Percentiles rank a stretch among this genome's conserved stretches.
phyloP scores from a whole-genome alignment of 2,888 invertebrate species.

The Ophonus ardosiacus region DNA sequence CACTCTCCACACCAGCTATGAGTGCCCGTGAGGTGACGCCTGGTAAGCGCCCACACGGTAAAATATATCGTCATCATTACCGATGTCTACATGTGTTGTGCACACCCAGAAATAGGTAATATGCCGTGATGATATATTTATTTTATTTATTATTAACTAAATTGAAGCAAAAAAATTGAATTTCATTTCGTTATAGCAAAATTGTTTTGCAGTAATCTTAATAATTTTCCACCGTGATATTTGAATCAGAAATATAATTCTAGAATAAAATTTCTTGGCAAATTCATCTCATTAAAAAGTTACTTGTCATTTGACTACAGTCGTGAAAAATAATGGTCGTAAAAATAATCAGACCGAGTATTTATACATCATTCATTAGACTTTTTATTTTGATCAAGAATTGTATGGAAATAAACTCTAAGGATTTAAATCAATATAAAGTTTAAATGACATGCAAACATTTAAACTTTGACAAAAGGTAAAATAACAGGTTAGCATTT shows the following conservation, averaged over 20 bases:
- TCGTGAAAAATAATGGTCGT: conserved; percentile 24
- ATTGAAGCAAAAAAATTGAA: not conserved
- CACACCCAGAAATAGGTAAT: no score
- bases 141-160: no score
- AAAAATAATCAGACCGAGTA: not conserved
- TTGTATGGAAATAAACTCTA: no score
- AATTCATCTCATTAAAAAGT: conserved; percentile 38
- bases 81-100: no score
- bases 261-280: conserved; percentile 41
- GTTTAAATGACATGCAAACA: not conserved
- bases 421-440: no score
- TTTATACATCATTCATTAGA: not conserved
- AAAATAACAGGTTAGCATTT: not conserved
- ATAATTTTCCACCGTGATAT: not conserved
- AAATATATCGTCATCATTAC: no score
- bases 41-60: no score
- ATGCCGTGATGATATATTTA: no score
- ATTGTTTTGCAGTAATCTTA: not conserved
- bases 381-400: not conserved
- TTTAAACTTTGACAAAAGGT: not conserved
- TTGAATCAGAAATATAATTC: not conserved
- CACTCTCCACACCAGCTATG: no score
- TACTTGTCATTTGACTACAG: conserved; percentile 39
- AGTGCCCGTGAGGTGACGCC: no score
- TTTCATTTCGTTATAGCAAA: not conserved